These are phyloP conservation scores for Zeus faber DNA, from an alignment of 2,113 vertebrate species.

Conservation along the genomic window DNA sequence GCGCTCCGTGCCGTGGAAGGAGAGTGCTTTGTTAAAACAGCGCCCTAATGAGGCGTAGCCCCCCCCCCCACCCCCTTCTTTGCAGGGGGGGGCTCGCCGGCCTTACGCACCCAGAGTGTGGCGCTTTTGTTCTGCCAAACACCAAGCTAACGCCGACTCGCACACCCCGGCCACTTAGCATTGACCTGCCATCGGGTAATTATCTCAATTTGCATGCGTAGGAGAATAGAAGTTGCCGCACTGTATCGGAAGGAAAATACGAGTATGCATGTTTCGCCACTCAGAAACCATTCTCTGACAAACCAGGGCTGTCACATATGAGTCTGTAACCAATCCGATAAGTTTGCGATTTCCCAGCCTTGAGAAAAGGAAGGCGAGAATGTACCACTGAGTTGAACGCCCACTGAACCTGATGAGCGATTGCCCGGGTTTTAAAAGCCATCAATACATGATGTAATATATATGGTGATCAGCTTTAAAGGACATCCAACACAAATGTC, in stretches of 20 bases:
- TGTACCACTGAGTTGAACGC: too few species aligned
- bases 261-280: too few species aligned
- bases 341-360: too few species aligned
- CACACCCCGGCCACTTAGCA: constrained; percentile 27
- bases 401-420: too few species aligned
- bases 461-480: background rate
- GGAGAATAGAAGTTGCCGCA: too few species aligned
- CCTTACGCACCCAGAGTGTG: constrained; percentile 39
- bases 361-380: too few species aligned
- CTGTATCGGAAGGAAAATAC: too few species aligned
- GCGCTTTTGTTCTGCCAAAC: constrained; percentile 44
- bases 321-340: too few species aligned
- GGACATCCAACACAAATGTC: background rate
- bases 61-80: constrained; percentile 41
- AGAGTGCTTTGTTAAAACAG: constrained; percentile 63
- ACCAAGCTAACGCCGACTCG: constrained; percentile 14
- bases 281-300: too few species aligned
- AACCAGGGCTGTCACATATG: too few species aligned
- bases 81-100: constrained; percentile 18
- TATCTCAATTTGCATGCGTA: constrained; percentile 39
- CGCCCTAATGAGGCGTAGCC: constrained; percentile 55
- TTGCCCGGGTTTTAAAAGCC: too few species aligned
- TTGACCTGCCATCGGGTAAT: constrained; percentile 30
- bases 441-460: background rate
- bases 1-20: constrained; percentile 38